phyloP scores from a whole-genome alignment of 1,140 invertebrate genomes.

The Drusus annulatus region DNA sequence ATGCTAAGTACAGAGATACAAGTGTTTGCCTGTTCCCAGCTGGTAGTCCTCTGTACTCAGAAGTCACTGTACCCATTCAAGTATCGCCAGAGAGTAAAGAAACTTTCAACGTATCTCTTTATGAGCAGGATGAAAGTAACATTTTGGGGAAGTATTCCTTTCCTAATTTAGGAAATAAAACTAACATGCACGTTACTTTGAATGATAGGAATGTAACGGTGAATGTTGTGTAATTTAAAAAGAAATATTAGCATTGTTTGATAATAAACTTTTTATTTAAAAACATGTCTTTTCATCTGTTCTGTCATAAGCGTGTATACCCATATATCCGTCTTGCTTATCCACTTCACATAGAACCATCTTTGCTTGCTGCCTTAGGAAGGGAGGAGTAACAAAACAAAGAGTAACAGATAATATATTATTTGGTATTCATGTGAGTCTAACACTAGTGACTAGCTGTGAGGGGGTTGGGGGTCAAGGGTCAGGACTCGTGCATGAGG shows the following conservation, averaged over 20 bases:
- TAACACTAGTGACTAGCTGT: not conserved
- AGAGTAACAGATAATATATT: no score
- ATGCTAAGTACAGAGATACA: slow-evolving; percentile 68
- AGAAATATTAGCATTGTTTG: not conserved
- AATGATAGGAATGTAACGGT: slow-evolving; percentile 50
- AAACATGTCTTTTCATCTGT: not conserved
- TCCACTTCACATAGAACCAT: no score
- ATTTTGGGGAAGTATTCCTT: slow-evolving; percentile 42
- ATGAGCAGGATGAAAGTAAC: slow-evolving; percentile 40
- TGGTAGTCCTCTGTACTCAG: slow-evolving; percentile 64
- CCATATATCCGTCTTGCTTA: no score
- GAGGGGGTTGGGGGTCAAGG: slow-evolving; percentile 11
- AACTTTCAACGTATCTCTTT: slow-evolving; percentile 40
- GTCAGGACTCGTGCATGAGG: slow-evolving; percentile 90
- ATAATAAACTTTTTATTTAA: not conserved
- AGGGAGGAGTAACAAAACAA: no score
- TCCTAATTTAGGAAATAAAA: slow-evolving; percentile 9
- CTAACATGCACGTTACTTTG: slow-evolving; percentile 49
- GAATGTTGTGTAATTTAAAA: slow-evolving; percentile 19
- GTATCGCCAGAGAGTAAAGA: slow-evolving; percentile 32
- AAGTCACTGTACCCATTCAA: slow-evolving; percentile 64
- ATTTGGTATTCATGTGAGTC: not conserved
- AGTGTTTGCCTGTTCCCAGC: slow-evolving; percentile 67
- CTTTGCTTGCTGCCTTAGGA: no score
- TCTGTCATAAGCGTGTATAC: no score